Base-by-base conservation (phyloP, 1,140 invertebrate species). In the Zaprionus gabonicus region DNA sequence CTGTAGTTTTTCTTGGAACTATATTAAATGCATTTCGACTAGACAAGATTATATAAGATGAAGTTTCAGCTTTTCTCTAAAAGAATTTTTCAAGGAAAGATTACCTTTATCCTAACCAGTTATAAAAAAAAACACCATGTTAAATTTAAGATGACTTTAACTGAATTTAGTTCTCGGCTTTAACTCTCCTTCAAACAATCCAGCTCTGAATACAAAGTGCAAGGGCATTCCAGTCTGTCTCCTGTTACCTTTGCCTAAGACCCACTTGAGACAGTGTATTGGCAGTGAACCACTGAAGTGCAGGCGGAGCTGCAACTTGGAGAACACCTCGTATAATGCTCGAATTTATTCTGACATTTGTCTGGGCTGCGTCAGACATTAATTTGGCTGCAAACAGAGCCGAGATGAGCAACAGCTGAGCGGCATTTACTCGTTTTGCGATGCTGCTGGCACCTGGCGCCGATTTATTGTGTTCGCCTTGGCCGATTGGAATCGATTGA, bases 291-390 rank as follows among this genome's bases (percentile, higher is more conserved):
- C 78, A 79, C 86, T 86, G 82, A 62, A 70, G 51, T 58, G 68
- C 46, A 73, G 62, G 28, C 62, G 31, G 49, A 25, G 25, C 23
- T 64, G 36, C n/a, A 25, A 49, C 44, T 73, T 62, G 27, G 49
- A 66, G 41, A 36, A 27, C 17, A 60, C 49, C 55, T 51, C 27
- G 23, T 53, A 67, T 66, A 28, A 57, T 62, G 34, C 41, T 69
- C 44, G 36, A 78, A 83, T 86, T 87, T 77, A 80, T 78, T 71
- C 71, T 69, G 71, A 56, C 57, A 85, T 85, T 85, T 85, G 76
- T 80, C 66, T 86, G 64, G 69, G 71, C 71, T 76, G 76, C 41
- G 70, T 57, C 49, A 56, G 62, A 53, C 71, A 82, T 77, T 71
- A 76, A 87, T 82, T 81, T 68, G 28, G 56, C 25, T 44, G 28